phyloP scores from a whole-genome alignment of 1,140 invertebrate species.

The Tetraneura akinire region DNA sequence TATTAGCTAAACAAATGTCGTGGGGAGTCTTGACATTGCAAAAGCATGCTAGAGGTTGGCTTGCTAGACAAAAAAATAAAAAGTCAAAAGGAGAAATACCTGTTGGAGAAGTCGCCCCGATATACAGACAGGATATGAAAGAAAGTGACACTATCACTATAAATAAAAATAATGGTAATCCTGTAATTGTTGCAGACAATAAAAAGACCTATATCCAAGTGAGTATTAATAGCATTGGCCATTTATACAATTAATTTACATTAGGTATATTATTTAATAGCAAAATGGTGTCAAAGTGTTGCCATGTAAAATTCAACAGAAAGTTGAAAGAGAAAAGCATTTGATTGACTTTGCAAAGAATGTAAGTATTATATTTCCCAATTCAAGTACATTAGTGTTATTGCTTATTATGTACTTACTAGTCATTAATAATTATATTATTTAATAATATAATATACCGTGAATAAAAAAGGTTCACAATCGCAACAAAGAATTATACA shows the following conservation, averaged over 20 bases:
- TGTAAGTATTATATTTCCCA: constrained; percentile 7
- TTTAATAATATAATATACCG: neutral
- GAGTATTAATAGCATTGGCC: neutral
- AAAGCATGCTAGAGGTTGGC: constrained; percentile 69
- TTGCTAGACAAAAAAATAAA: constrained; percentile 60
- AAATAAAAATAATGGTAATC: constrained; percentile 35
- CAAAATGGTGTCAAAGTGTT: constrained; percentile 46
- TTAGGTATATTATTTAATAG: neutral
- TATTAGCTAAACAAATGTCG: constrained; percentile 66
- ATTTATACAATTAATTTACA: neutral
- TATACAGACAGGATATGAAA: constrained; percentile 28
- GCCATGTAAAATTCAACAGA: constrained; percentile 42
- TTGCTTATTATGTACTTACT: constrained; percentile 2
- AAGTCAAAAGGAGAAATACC: constrained; percentile 49
- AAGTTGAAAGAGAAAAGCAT: constrained; percentile 38
- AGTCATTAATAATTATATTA: no score
- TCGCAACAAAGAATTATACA: constrained; percentile 48
- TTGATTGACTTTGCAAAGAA: constrained; percentile 32
- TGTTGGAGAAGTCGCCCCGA: constrained; percentile 47
- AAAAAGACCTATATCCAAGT: constrained; percentile 54
- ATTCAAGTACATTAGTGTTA: neutral
- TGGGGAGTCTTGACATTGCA: constrained; percentile 70
- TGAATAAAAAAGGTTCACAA: constrained; percentile 41
- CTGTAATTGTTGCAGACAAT: constrained; percentile 49
- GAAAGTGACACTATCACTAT: neutral